Conservation (phyloP, 2,888 invertebrate species). For the Chymomyza amoena region DNA sequence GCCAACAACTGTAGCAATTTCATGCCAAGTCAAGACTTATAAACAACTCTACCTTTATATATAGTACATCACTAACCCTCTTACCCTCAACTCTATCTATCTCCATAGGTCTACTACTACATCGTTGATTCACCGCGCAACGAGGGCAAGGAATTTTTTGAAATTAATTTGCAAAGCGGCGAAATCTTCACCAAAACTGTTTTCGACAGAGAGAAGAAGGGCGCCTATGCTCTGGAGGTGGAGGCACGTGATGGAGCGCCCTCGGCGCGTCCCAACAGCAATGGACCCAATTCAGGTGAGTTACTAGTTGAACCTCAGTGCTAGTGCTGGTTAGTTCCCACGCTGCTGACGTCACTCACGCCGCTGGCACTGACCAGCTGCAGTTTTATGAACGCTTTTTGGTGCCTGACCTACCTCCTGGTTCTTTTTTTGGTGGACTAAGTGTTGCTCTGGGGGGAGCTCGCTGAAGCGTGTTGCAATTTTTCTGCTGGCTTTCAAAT, state of each 20-base stretch:
- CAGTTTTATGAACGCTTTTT: background rate
- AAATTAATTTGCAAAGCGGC: conserved; percentile 96
- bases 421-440: background rate
- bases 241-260: conserved; percentile 97
- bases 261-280: conserved; percentile 96
- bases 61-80: conserved; percentile 8
- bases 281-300: conserved; percentile 97
- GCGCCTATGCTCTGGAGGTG: conserved; percentile 97
- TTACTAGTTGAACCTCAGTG: conserved; percentile 39
- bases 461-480: background rate
- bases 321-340: background rate
- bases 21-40: background rate
- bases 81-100: background rate
- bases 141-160: conserved; percentile 96
- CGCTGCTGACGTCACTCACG: background rate
- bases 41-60: background rate
- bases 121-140: conserved; percentile 94
- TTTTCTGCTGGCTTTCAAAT: background rate
- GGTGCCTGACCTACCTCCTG: background rate
- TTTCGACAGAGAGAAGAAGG: conserved; percentile 98
- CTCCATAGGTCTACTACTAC: conserved; percentile 91
- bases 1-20: conserved; percentile 1
- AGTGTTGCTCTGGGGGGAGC: background rate
- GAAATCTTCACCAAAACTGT: conserved; percentile 96
- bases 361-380: background rate